Percentiles rank a stretch among this genome's conserved stretches.
Conservation (phyloP, 2,797 vertebrate genomes). For the Xerus rutilus region DNA sequence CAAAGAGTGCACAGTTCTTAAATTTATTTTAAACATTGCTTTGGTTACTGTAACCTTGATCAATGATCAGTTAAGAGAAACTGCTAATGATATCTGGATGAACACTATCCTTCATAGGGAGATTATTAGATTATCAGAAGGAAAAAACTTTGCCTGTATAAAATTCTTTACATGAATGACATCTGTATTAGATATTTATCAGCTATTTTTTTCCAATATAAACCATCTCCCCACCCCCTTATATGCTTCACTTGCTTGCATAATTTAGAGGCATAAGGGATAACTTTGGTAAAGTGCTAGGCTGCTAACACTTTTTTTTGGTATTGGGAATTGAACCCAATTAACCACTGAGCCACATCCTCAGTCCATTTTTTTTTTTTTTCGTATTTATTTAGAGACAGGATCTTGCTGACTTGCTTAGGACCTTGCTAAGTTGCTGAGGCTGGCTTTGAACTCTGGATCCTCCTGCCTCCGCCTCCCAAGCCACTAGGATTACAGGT, state of each 20-base stretch:
- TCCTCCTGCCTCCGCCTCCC: too few species aligned
- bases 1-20: neutral
- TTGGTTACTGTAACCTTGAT: slow-evolving; percentile 16
- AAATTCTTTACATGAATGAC: neutral
- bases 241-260: neutral
- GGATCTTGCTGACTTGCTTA: too few species aligned
- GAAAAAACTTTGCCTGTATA: neutral
- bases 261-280: neutral
- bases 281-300: neutral
- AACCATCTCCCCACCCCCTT: neutral
- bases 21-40: neutral
- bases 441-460: too few species aligned
- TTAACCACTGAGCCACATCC: too few species aligned
- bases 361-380: too few species aligned
- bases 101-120: neutral
- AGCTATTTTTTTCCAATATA: neutral
- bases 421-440: too few species aligned
- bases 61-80: neutral
- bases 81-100: neutral
- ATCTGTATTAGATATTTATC: neutral
- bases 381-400: too few species aligned
- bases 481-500: too few species aligned
- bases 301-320: neutral
- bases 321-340: too few species aligned
- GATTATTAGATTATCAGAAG: neutral